Conservation (phyloP, 2,113 vertebrate species). For the Sciurus niger region DNA sequence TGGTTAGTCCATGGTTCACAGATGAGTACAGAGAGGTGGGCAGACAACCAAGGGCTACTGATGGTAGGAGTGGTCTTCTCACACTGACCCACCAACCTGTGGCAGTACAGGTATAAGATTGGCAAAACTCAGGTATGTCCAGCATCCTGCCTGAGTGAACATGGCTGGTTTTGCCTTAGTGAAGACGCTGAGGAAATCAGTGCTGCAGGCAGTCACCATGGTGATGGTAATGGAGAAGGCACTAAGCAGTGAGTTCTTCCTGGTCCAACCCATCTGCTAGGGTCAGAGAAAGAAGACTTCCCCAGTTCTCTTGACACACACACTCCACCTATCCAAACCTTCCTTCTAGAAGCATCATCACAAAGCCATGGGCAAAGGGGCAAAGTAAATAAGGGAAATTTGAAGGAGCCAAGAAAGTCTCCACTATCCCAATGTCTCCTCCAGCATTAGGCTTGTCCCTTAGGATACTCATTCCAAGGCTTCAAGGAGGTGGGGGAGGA, state of each 20-base stretch:
- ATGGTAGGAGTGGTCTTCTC: background rate
- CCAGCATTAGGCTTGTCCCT: background rate
- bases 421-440: background rate
- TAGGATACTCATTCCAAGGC: background rate
- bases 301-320: background rate
- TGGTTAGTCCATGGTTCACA: background rate
- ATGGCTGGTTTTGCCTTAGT: background rate
- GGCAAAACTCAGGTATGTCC: background rate
- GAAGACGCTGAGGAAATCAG: background rate
- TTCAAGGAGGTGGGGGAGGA: background rate
- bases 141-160: background rate
- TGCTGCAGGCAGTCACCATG: background rate
- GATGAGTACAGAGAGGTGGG: background rate
- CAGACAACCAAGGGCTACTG: background rate
- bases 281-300: constrained; percentile 31
- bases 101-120: background rate
- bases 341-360: background rate
- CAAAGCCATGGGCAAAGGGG: fast-evolving
- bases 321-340: background rate
- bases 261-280: background rate
- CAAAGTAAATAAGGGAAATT: background rate
- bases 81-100: background rate
- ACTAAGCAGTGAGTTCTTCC: background rate
- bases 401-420: background rate
- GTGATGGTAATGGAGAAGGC: background rate